Conservation (phyloP, 2,888 invertebrate species). For the Chalcosyrphus nemorum region DNA sequence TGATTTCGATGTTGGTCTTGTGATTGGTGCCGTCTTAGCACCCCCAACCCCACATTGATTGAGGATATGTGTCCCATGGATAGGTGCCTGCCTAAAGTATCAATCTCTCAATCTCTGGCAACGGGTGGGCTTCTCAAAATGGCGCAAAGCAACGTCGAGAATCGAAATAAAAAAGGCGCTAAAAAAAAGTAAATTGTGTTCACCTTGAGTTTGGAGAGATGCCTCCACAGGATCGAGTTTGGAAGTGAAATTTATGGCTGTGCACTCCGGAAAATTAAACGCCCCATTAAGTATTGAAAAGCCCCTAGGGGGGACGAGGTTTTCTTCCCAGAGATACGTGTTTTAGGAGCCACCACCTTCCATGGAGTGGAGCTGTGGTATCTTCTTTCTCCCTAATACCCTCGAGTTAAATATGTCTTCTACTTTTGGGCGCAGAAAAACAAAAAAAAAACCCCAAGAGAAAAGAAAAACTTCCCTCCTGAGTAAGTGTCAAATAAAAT, state of each 20-base stretch:
- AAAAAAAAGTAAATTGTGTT: slow-evolving; percentile 56
- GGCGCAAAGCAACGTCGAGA: slow-evolving; percentile 24
- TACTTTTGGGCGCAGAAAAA: not conserved
- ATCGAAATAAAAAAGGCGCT: slow-evolving; percentile 44
- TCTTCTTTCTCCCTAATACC: no score
- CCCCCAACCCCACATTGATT: no score
- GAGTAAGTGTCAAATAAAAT: slow-evolving; percentile 49
- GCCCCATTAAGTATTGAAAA: slow-evolving; percentile 72
- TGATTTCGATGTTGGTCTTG: slow-evolving; percentile 29
- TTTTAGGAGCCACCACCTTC: slow-evolving; percentile 8
- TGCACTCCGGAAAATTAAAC: slow-evolving; percentile 69
- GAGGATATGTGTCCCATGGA: not conserved
- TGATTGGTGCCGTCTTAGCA: slow-evolving; percentile 24
- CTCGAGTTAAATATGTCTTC: slow-evolving; percentile 59
- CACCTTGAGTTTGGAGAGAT: slow-evolving; percentile 45
- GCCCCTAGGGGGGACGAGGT: slow-evolving; percentile 40
- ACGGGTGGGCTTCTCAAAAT: slow-evolving; percentile 53
- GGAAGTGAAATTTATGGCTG: slow-evolving; percentile 59
- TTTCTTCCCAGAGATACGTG: not conserved
- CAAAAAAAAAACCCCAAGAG: no score
- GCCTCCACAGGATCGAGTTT: slow-evolving; percentile 21
- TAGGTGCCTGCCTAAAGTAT: slow-evolving; percentile 22
- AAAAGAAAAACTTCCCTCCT: slow-evolving; percentile 27
- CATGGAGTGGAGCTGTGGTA: no score
- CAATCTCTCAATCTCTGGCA: slow-evolving; percentile 59